phyloP scores from a whole-genome alignment of 2,888 invertebrate species.

The Diarsia dahlii region DNA sequence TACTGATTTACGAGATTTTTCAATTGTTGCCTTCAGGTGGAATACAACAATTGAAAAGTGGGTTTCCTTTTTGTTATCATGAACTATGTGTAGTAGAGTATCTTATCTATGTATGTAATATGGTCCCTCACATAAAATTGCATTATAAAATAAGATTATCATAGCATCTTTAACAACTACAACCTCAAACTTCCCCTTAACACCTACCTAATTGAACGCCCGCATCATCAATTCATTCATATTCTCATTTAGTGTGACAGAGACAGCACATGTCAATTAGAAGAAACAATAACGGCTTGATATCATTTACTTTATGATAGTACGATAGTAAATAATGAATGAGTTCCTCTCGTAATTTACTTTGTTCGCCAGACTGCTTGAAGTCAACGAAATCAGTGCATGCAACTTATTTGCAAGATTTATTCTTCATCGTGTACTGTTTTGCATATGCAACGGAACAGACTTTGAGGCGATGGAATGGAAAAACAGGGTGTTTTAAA shows the following conservation, averaged over 20 bases:
- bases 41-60: no score
- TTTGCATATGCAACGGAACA: slow-evolving; percentile 43
- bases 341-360: slow-evolving; percentile 28
- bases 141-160: no score
- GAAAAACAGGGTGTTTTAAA: background rate
- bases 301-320: slow-evolving; percentile 47
- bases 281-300: slow-evolving; percentile 42
- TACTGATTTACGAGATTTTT: slow-evolving; percentile 22
- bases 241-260: slow-evolving; percentile 28
- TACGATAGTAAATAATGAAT: slow-evolving; percentile 53
- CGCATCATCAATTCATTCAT: slow-evolving; percentile 59
- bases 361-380: slow-evolving; percentile 37
- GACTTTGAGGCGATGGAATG: slow-evolving; percentile 34
- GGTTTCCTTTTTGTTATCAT: background rate
- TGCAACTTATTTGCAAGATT: slow-evolving; percentile 45
- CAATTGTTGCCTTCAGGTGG: no score
- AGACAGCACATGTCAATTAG: slow-evolving; percentile 46
- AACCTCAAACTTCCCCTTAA: slow-evolving; percentile 29
- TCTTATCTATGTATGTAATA: no score
- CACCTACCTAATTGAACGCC: slow-evolving; percentile 30
- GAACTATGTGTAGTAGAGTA: accelerated
- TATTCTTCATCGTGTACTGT: slow-evolving; percentile 26
- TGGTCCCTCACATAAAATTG: background rate
- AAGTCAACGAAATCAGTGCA: slow-evolving; percentile 42
- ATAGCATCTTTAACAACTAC: background rate